Base-by-base conservation (phyloP, 2,888 invertebrate genomes). In the Hecatera dysodea region DNA sequence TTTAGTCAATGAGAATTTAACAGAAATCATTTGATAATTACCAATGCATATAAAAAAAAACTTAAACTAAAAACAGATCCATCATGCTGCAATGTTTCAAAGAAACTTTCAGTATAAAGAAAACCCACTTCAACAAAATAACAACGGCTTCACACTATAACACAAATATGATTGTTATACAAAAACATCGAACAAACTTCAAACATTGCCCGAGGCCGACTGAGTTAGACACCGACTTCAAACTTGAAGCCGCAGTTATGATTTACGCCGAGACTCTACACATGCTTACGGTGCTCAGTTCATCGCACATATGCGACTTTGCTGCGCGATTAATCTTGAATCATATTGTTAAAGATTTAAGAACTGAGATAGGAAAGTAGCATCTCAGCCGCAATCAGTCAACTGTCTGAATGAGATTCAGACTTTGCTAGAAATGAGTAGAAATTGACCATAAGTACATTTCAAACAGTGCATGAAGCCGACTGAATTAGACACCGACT, bases 141-240 rank as follows among this genome's bases (percentile, higher is more conserved):
- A 68, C 36, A 61, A 46, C 52, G 8, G 12, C 53, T 42, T 56
- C 78, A 67, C 82, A 67, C 56, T 76, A 39, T 59, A 59, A 81
- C 42, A 71, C 78, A 63, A 80, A 72, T 66, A 72, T 50, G 53
- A 77, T 63, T 60, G 55, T 53, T 44, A 57, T 39, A 72, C 72
- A 82, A 72, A 81, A 82, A 82, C 69, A 74, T 29, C 39, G 19
- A 70, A 75, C 70, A 24, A 80, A 82, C 78, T 80, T 70, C 42
- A 71, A 81, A 84, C 84, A 77, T 80, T 77, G 83, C 78, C 69
- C 68, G 67, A 78, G 75, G 78, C 85, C 73, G 72, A 78, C 80
- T 67, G 80, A 89, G 89, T 89, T 89, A 75, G 84, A 82, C 84
- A 81, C n/a, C 44, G 75, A 77, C 84, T 86, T 79, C 67, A 67